Base-by-base conservation (phyloP, 1,140 invertebrate species). In the Scaptodrosophila lebanonensis region DNA sequence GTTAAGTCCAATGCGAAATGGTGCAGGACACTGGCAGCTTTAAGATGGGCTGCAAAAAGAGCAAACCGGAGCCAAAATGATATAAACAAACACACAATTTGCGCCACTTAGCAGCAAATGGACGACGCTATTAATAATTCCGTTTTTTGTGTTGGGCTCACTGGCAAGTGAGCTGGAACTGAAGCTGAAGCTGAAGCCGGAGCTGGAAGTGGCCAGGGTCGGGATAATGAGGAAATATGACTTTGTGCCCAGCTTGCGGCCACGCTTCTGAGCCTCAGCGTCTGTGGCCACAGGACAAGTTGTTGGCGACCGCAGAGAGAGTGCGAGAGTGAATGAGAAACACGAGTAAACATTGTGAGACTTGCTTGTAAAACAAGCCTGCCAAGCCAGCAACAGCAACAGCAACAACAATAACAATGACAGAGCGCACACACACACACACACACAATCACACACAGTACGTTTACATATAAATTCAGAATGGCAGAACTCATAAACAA, bases 1-100 rank as follows among this genome's bases (percentile, higher is more conserved):
- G 3, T 25, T 25, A 25, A 25, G 22, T 8, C 22, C 22, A 8
- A 25, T 8, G 22, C 22, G 22, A 25, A 3, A 25, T 25, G 22
- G 22, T 25, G 8, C 8, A 8, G 22, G 3, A 8, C 22, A 25
- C 3, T 25, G 22, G 3, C n/a, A 4, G 52, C 75, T 79, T 82
- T 48, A 82, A 82, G 68, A 29, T 15, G 25, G 42, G 39, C 48
- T 33, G 57, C n/a, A 49, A 56, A 49, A 25, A 4, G 3, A 4
- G 22, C 22, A 25, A 25, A 25, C 22, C 8, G 22, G 8, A 25
- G 22, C 22, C 47, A 54, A 77, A 79, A 79, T 79, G 75, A 82
- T 79, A 73, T 82, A 79, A 79, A 69, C 73, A 82, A 79, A 79
- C 76, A 82, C 75, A 82, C 75, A 82, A 82, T 82, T 82, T 82